phyloP scores from a whole-genome alignment of 2,797 vertebrate genomes.

The Girardinus metallicus region DNA sequence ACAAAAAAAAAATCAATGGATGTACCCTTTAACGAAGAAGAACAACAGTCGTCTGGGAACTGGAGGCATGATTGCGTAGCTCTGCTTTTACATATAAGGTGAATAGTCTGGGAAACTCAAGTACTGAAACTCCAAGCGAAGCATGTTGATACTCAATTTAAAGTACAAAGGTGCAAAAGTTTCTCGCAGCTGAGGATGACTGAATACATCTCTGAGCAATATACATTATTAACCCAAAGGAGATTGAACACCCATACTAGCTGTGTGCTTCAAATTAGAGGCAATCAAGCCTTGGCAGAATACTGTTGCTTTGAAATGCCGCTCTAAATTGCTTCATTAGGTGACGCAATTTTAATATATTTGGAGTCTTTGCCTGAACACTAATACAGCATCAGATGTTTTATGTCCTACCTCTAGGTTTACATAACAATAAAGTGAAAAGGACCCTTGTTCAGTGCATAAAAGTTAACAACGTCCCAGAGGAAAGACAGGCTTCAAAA shows the following conservation, averaged over 20 bases:
- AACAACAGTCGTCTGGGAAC: constrained; percentile 12
- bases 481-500: constrained; percentile 60
- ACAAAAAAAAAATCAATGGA: constrained; percentile 35
- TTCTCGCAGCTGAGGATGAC: neutral
- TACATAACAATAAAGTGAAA: constrained; percentile 49
- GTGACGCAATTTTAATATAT: constrained; percentile 24
- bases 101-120: constrained; percentile 8
- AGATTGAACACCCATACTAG: neutral
- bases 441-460: constrained; percentile 51
- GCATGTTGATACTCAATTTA: neutral
- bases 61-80: constrained; percentile 7
- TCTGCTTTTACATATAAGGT: constrained; percentile 13
- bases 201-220: neutral
- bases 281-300: constrained; percentile 6
- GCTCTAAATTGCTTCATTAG: constrained; percentile 31
- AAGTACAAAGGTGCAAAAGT: neutral
- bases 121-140: neutral
- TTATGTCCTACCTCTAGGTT: constrained; percentile 48
- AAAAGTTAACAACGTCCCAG: constrained; percentile 68
- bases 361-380: constrained; percentile 25
- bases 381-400: constrained; percentile 49
- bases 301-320: neutral
- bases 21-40: constrained; percentile 36
- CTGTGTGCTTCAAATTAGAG: neutral
- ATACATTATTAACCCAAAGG: neutral